phyloP scores from a whole-genome alignment of 1,140 invertebrate genomes.

The Gonioctena quinquepunctata region DNA sequence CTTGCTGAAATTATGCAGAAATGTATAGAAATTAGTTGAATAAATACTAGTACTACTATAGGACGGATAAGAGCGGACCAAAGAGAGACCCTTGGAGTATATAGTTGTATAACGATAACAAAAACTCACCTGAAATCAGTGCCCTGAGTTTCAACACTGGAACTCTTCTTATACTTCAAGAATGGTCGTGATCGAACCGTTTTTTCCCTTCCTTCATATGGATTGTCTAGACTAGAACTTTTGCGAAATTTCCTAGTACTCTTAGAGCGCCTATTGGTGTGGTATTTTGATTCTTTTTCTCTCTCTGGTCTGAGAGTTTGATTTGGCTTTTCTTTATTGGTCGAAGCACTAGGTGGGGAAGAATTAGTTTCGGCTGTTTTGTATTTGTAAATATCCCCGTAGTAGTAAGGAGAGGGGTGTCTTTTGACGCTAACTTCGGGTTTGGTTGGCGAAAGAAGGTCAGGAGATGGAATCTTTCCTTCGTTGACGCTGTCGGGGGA shows the following conservation, averaged over 20 bases:
- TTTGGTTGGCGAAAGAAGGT: constrained; percentile 42
- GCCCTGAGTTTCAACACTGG: constrained; percentile 70
- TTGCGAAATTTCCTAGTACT: constrained; percentile 53
- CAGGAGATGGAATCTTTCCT: constrained; percentile 53
- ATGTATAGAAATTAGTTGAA: too few relatives aligned
- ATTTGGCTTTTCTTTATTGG: constrained; percentile 23
- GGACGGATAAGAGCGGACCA: too few relatives aligned
- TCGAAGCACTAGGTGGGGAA: background rate
- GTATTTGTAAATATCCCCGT: constrained; percentile 72
- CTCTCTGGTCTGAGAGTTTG: constrained; percentile 23
- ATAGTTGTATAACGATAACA: too few relatives aligned
- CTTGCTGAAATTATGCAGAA: too few relatives aligned
- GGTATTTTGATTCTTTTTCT: constrained; percentile 20
- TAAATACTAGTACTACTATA: too few relatives aligned
- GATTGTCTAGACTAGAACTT: constrained; percentile 39
- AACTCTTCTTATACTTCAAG: constrained; percentile 61
- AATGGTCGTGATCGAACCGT: constrained; percentile 29
- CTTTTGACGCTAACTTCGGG: constrained; percentile 55
- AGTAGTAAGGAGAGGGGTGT: constrained; percentile 79
- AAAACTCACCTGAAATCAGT: constrained; percentile 48
- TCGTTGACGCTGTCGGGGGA: constrained; percentile 60
- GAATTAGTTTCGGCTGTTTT: constrained; percentile 46
- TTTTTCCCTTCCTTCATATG: constrained; percentile 30
- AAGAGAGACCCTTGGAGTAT: too few relatives aligned
- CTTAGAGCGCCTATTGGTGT: constrained; percentile 31